Percentiles rank a stretch among this genome's conserved stretches.
These are phyloP conservation scores for Oncorhynchus mykiss DNA, from an alignment of 2,113 vertebrate species.

Conservation along the genomic window DNA sequence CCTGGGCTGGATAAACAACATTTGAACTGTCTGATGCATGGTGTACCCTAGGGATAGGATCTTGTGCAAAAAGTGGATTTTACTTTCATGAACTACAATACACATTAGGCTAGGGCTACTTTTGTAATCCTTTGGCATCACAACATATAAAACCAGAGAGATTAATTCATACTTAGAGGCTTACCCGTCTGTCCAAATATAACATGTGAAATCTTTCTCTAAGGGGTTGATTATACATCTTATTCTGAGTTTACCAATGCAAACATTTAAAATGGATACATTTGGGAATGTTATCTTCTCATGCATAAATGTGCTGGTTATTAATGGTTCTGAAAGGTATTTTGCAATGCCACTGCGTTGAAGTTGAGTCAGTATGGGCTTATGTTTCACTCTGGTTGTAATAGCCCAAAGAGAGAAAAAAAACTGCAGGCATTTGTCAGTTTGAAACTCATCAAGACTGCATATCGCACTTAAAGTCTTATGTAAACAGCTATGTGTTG, in stretches of 20 bases:
- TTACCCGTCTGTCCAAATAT: not conserved
- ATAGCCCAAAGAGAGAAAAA: not conserved
- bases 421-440: not conserved
- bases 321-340: not conserved
- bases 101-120: not conserved
- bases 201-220: not conserved
- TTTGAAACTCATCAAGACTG: constrained; percentile 4
- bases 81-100: constrained; percentile 4
- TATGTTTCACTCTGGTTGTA: not conserved
- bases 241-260: not conserved
- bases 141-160: constrained; percentile 4
- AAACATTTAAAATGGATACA: not conserved
- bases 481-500: constrained; percentile 38
- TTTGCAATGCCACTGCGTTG: not conserved
- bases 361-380: not conserved
- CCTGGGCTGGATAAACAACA: constrained; percentile 30
- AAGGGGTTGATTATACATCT: not conserved
- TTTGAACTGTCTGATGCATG: not conserved
- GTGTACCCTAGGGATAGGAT: not conserved
- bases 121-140: not conserved
- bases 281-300: not conserved
- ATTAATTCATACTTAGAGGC: not conserved
- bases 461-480: constrained; percentile 38
- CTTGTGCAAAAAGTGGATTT: not conserved
- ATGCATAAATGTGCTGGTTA: not conserved